Percentiles rank a stretch among this genome's conserved stretches.
Conservation (phyloP, 2,797 vertebrate genomes). For the Semotilus atromaculatus region DNA sequence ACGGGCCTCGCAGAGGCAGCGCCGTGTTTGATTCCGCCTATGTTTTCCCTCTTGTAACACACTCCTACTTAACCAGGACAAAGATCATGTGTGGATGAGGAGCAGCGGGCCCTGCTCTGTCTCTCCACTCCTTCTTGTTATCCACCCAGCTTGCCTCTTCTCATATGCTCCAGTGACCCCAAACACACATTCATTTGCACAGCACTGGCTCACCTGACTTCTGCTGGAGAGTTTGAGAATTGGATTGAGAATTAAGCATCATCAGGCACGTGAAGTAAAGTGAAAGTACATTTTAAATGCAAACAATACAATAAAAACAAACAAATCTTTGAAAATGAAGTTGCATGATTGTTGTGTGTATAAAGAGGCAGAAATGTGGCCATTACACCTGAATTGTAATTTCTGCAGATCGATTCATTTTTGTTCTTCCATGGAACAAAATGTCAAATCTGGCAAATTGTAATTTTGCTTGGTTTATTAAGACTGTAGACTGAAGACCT, state of each 20-base stretch:
- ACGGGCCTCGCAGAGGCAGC: conserved; percentile 60
- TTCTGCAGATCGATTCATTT: background rate
- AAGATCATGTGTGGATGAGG: conserved; percentile 62
- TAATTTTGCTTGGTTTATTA: background rate
- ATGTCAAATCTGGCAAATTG: background rate
- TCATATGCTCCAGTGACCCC: conserved; percentile 31
- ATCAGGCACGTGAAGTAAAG: background rate
- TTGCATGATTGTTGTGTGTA: background rate
- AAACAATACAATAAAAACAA: background rate
- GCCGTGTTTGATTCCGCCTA: conserved; percentile 66
- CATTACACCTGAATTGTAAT: background rate
- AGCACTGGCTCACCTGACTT: conserved; percentile 21
- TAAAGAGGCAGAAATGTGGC: background rate
- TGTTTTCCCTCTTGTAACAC: conserved; percentile 58
- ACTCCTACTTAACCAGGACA: conserved; percentile 60
- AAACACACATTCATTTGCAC: conserved; percentile 23
- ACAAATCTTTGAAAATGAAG: background rate
- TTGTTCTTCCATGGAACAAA: background rate
- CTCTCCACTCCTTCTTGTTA: conserved; percentile 19
- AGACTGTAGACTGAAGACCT: background rate
- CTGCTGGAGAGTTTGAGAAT: conserved; percentile 3
- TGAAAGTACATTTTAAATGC: background rate
- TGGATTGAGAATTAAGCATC: conserved; percentile 11
- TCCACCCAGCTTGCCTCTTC: conserved; percentile 18
- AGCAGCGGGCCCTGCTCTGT: conserved; percentile 54